A percentile compares a stretch with the other conserved stretches of the same genome.
Conservation (phyloP, 2,888 invertebrate species). For the Syrphus vitripennis region DNA sequence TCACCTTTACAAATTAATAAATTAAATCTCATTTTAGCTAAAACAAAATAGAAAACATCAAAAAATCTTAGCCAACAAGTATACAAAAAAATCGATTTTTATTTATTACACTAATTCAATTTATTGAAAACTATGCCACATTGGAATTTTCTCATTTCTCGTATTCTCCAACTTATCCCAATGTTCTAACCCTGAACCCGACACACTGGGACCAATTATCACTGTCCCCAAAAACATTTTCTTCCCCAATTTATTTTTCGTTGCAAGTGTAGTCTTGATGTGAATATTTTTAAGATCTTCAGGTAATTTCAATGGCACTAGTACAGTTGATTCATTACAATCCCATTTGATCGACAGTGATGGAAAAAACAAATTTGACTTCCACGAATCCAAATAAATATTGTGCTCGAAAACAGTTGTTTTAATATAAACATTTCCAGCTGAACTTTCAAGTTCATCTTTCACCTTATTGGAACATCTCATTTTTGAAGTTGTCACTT, state of each 20-base stretch:
- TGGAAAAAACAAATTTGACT: constrained; percentile 88
- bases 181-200: constrained; percentile 76
- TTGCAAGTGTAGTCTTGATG: constrained; percentile 79
- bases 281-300: constrained; percentile 77
- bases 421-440: constrained; percentile 87
- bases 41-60: no score
- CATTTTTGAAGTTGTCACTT: constrained; percentile 79
- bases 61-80: not conserved
- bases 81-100: not conserved
- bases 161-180: constrained; percentile 76
- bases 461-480: constrained; percentile 80
- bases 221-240: constrained; percentile 80
- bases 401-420: constrained; percentile 88
- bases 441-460: constrained; percentile 79
- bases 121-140: constrained; percentile 80
- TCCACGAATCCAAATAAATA: constrained; percentile 85
- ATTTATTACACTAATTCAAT: not conserved
- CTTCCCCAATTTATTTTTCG: constrained; percentile 80
- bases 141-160: constrained; percentile 76
- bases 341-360: constrained; percentile 90
- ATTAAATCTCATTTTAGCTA: no score
- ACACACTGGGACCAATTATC: constrained; percentile 73
- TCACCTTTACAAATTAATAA: no score
- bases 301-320: constrained; percentile 76
- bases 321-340: constrained; percentile 79